phyloP scores from a whole-genome alignment of 2,888 invertebrate species.

The Parnassius smintheus region DNA sequence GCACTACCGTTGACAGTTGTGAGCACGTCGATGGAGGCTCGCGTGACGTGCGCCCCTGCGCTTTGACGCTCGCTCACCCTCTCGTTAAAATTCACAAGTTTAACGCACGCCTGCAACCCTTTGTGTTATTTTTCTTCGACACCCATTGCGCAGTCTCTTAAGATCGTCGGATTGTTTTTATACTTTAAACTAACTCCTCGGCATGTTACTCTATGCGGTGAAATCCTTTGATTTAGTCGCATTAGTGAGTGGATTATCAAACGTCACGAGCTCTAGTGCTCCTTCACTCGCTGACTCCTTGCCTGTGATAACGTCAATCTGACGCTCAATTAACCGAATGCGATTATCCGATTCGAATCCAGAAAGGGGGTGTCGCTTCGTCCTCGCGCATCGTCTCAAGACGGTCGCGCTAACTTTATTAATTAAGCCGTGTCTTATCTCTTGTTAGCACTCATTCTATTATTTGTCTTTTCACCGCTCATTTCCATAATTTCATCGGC shows the following conservation, averaged over 20 bases:
- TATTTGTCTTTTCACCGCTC: conserved; percentile 81
- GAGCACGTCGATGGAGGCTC: conserved; percentile 61
- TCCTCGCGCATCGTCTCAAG: conserved; percentile 59
- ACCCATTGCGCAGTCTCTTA: conserved; percentile 47
- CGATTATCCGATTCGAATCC: conserved; percentile 78
- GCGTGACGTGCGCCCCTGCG: conserved; percentile 57
- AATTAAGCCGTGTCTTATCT: conserved; percentile 82
- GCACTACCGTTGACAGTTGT: conserved; percentile 53
- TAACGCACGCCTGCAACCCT: conserved; percentile 67
- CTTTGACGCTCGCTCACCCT: conserved; percentile 47
- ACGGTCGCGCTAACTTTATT: conserved; percentile 79
- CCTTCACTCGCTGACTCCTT: conserved; percentile 42
- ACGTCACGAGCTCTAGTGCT: conserved; percentile 35
- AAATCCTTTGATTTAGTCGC: conserved; percentile 56
- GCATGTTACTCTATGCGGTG: conserved; percentile 44
- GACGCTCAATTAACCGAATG: conserved; percentile 79
- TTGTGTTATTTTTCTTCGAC: conserved; percentile 60
- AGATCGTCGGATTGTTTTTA: conserved; percentile 41
- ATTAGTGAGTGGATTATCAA: conserved; percentile 56
- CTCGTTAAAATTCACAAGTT: conserved; percentile 72
- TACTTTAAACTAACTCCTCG: conserved; percentile 6
- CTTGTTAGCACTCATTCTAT: conserved; percentile 82
- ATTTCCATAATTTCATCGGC: conserved; percentile 80
- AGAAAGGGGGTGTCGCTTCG: conserved; percentile 58
- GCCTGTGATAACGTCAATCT: conserved; percentile 77